Percentiles rank a stretch among this genome's conserved stretches.
These are phyloP conservation scores for Mohoua ochrocephala DNA, from an alignment of 2,113 vertebrate genomes.

Conservation along the genomic window DNA sequence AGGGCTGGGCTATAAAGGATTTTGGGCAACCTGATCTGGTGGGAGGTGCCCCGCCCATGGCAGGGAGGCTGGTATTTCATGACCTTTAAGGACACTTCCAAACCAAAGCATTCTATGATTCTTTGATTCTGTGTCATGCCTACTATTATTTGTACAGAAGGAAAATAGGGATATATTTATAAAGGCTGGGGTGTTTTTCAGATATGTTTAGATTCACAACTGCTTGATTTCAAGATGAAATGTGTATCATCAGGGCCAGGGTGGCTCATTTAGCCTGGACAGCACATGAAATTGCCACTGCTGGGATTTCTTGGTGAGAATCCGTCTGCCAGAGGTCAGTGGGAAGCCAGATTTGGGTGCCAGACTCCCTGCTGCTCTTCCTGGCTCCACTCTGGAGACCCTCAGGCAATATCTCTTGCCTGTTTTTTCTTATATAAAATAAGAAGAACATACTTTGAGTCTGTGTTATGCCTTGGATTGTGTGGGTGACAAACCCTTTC, in stretches of 20 bases:
- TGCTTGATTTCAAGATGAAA: not conserved
- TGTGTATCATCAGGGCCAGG: not conserved
- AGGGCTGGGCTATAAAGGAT: not conserved
- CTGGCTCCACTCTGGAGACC: not conserved
- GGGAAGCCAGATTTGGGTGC: not conserved
- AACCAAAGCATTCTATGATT: not conserved
- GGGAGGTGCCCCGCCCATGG: not conserved
- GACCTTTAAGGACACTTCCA: not conserved
- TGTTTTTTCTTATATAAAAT: not conserved
- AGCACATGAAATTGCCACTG: not conserved
- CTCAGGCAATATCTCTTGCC: not conserved
- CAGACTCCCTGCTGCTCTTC: not conserved
- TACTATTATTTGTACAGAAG: not conserved
- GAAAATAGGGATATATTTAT: not conserved
- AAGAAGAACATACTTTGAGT: not conserved
- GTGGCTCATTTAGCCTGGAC: not conserved
- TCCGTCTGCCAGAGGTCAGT: fast-evolving
- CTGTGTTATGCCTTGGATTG: not conserved
- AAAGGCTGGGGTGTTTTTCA: not conserved
- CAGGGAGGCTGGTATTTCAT: not conserved
- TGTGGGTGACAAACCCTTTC: not conserved
- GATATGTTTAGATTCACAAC: not conserved
- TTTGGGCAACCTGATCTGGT: not conserved
- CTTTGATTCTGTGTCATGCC: not conserved
- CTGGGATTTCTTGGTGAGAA: not conserved